Conservation (phyloP, 1,140 invertebrate genomes). For the Cyclina sinensis region DNA sequence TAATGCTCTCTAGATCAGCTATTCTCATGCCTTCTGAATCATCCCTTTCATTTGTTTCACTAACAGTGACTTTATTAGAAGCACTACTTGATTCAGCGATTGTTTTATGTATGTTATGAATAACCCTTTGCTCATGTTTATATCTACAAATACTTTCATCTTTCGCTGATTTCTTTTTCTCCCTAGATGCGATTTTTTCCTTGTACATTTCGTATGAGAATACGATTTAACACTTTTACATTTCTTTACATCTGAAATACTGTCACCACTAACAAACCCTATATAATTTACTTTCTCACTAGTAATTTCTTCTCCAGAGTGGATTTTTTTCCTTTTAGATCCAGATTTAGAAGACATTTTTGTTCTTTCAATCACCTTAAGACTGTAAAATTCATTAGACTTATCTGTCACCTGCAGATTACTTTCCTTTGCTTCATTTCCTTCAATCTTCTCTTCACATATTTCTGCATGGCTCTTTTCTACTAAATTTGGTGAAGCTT, state of each 20-base stretch:
- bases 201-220: neutral
- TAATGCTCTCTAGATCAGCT: neutral
- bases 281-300: neutral
- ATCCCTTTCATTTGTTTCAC: neutral
- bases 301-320: neutral
- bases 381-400: too few relatives aligned
- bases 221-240: neutral
- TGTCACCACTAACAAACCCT: neutral
- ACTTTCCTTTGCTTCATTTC: too few relatives aligned
- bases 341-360: neutral
- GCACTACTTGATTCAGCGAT: conserved; percentile 1
- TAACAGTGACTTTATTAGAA: neutral
- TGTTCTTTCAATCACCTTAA: too few relatives aligned
- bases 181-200: neutral
- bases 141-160: neutral
- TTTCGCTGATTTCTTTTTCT: neutral
- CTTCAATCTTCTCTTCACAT: too few relatives aligned
- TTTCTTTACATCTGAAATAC: neutral
- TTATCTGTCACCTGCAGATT: too few relatives aligned
- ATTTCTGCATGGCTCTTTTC: too few relatives aligned
- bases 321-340: neutral
- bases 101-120: conserved; percentile 5
- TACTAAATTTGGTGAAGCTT: too few relatives aligned
- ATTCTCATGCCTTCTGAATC: neutral
- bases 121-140: neutral